Base-by-base conservation (phyloP, 2,888 invertebrate species). In the Aleiodes leptofemur region DNA sequence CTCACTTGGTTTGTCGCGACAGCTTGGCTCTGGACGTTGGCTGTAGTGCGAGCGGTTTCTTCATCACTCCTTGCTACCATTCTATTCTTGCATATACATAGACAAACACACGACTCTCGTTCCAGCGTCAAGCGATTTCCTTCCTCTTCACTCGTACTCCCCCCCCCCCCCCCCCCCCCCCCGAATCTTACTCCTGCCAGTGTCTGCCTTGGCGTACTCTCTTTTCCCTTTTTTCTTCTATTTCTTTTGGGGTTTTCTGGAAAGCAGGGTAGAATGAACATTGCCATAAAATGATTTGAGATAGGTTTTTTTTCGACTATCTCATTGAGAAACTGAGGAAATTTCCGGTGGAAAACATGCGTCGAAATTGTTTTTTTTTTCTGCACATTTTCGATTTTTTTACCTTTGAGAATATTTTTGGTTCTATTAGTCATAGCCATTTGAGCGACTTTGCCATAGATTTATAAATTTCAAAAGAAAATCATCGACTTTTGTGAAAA, bases 21-120 rank as follows among this genome's bases (percentile, higher is more conserved):
- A 74, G 74, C 77, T 74, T 72, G 70, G 66, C 74, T 73, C 73
- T 73, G 57, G 50, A 48, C 68, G 57, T 68, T 74, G 73, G 72
- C 74, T 57, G 72, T 69, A 64, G 69, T 72, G 64, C 43, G 43
- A 8, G 78, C 23, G 66, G 69, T 66, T 68, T 72, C 69, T 53
- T 68, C 29, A 48, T 73, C 73, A 56, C 59, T 53, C 16, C 23
- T 13, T 31, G 4, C 50, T 64, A 31, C 43, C 29, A 43, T 61
- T 29, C 53, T 48, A 16, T 50, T n/a, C 43, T 16, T n/a, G 11
- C 31, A 50, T 43, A 43, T 16, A 48, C n/a, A 55, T 43, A 29
- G 34, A 56, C 14, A 31, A 53, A 70, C 13, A 23, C 70, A 31
- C 51, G 23, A n/a, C 43, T 56, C 70, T 50, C 29, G 13, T 38